Percentiles rank a stretch among this genome's conserved stretches.
Evolutionary conservation across 2,888 invertebrate genomes (phyloP).

Genomic region (Crossocerus cetratus): DNA sequence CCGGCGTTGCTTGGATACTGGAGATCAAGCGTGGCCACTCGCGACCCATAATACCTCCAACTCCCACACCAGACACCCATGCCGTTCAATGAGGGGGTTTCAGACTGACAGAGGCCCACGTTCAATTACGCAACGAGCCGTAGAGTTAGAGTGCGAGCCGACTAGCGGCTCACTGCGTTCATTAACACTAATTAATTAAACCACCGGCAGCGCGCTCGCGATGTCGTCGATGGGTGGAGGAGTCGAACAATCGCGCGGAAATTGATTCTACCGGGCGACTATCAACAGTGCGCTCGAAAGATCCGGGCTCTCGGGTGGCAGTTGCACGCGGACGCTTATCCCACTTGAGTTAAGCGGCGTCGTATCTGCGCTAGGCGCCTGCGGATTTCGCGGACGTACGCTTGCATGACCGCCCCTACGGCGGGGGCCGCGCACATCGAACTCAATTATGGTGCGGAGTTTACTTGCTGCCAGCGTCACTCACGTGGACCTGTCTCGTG

Average conservation of each 20-base stretch:
- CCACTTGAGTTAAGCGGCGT: no score
- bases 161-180: constrained; percentile 41
- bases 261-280: constrained; percentile 7
- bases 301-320: neutral
- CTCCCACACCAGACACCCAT: no score
- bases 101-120: constrained; percentile 1
- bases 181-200: constrained; percentile 60
- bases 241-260: constrained; percentile 21
- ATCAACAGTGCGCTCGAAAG: neutral
- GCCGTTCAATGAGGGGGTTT: constrained; percentile 10
- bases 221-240: constrained; percentile 48
- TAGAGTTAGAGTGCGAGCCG: neutral
- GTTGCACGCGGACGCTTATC: no score
- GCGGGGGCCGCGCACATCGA: constrained; percentile 46
- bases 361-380: no score
- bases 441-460: constrained; percentile 59
- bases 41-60: neutral
- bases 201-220: constrained; percentile 30
- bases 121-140: constrained; percentile 27
- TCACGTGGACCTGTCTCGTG: constrained; percentile 51
- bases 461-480: constrained; percentile 51
- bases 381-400: constrained; percentile 7
- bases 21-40: neutral
- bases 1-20: neutral
- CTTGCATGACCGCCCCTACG: constrained; percentile 46